Base-by-base conservation (phyloP, 2,888 invertebrate species). In the Nomada ferruginata region DNA sequence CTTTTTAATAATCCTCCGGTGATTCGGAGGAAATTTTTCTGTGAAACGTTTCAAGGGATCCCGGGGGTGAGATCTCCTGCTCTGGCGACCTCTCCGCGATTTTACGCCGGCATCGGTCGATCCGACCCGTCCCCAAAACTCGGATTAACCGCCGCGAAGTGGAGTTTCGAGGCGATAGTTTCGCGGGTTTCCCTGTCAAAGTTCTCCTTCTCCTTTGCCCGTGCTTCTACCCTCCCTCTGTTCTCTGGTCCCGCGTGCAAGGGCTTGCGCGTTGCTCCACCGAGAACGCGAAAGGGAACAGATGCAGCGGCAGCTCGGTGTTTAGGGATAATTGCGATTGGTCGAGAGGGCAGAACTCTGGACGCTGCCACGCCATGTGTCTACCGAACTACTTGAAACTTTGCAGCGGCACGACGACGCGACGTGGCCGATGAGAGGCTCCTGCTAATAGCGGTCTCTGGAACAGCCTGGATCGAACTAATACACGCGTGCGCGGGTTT, bases 271-370 rank as follows among this genome's bases (percentile, higher is more conserved):
- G 78, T 66, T 23, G 68, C 50, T 23, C 23, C 42, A 68, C 5
- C 63, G 64, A 66, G 50, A 44, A 73, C 53, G 53, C 77, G 76
- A 81, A 81, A 80, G 78, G 77, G 83, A 84, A 85, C 81, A 80
- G 85, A 87, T 84, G 87, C 68, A 82, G 76, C 61, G 70, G 73
- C 80, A 74, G 74, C 57, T 61, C 82, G 68, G 76, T 84, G 80
- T 89, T 88, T 89, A 82, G 82, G 82, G 85, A 89, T 89, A 89
- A 89, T 89, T 88, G 84, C 86, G 86, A 89, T 88, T 85, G 85
- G 82, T 87, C 83, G 88, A 88, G 84, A 87, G 86, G 84, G 70
- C 83, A 82, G 79, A 70, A 75, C 79, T 57, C 65, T 57, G 82
- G 82, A 78, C 84, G 74, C 77, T 70, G 79, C 76, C 84, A 64